Evolutionary conservation across 53 echinoderm and acorn worm genomes (phyloP).

Genomic region (Crossaster papposus): DNA sequence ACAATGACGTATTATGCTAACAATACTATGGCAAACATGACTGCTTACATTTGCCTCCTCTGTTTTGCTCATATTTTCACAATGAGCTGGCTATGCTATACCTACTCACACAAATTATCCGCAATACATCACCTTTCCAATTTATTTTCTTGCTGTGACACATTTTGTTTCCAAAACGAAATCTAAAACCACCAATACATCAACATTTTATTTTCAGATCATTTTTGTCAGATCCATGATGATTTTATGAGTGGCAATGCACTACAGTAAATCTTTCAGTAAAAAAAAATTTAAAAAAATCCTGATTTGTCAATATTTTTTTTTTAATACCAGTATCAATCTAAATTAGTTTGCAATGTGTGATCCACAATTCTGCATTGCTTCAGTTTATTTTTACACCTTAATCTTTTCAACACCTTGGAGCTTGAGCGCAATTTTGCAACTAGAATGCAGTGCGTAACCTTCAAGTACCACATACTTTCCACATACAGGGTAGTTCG

Average conservation of each 20-base stretch:
- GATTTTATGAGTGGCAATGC: background rate
- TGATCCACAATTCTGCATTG: too few relatives aligned
- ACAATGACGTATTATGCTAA: background rate
- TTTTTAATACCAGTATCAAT: too few relatives aligned
- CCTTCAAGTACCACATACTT: background rate
- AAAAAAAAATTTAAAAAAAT: background rate
- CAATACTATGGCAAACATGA: background rate
- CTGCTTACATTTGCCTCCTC: background rate
- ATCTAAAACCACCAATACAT: background rate
- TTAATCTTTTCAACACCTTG: too few relatives aligned
- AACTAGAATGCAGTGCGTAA: too few relatives aligned
- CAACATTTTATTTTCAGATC: background rate
- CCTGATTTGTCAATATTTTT: background rate
- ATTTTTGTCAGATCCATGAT: background rate
- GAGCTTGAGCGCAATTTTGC: background rate
- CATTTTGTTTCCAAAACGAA: background rate
- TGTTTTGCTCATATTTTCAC: background rate
- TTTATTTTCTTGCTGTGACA: background rate
- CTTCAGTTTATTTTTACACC: too few relatives aligned
- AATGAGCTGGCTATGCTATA: constrained; percentile 49
- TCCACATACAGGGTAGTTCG: too few relatives aligned
- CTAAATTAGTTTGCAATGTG: too few relatives aligned
- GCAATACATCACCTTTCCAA: background rate
- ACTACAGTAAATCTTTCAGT: background rate
- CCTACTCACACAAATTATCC: background rate